Base-by-base conservation (phyloP, 1,140 invertebrate genomes). In the Papilio dardanus region DNA sequence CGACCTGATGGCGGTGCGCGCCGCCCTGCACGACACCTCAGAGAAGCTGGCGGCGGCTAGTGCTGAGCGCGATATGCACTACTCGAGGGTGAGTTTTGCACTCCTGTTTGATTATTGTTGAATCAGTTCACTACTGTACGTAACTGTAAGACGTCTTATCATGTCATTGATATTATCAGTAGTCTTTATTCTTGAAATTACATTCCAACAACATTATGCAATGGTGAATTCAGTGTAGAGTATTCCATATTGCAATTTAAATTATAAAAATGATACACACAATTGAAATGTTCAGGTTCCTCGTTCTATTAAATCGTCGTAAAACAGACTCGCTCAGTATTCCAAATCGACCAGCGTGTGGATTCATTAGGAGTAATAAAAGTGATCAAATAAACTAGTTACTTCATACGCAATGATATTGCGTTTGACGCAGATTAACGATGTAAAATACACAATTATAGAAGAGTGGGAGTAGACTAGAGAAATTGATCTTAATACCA, bases 51-150 rank as follows among this genome's bases (percentile, higher is more conserved):
- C 91, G 73, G 87, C 89, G 7, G 88, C 88, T 68, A 77, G 77
- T 74, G 88, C 89, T 1, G 91, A 92, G 74, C 77, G 90, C 8
- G 89, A 92, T 75, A 90, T 92, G 88, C 86, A 90, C 76, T 86
- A 86, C 50, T 81, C 87, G 1, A 80, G 91, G 85, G 91, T 91
- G 71, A 86, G 86, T 84, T 10, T 28, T 12, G 2, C 67, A 40
- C 14, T 40, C 54, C 21, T 62, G 19, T 28, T 19, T 54, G 50
- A 4, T 40, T 21, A 58, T 8, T 42, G 58, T 66, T 16, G 1
- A 28, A 40, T 37, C 35, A 37, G 35, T 12, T 37, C 8, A 37
- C n/a, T n/a, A n/a, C n/a, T n/a, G n/a, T n/a, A n/a, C n/a, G n/a
- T n/a, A n/a, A n/a, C n/a, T n/a, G n/a, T n/a, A n/a, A n/a, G n/a